Base-by-base conservation (phyloP, 2,113 vertebrate species). In the Synodontis membranacea region DNA sequence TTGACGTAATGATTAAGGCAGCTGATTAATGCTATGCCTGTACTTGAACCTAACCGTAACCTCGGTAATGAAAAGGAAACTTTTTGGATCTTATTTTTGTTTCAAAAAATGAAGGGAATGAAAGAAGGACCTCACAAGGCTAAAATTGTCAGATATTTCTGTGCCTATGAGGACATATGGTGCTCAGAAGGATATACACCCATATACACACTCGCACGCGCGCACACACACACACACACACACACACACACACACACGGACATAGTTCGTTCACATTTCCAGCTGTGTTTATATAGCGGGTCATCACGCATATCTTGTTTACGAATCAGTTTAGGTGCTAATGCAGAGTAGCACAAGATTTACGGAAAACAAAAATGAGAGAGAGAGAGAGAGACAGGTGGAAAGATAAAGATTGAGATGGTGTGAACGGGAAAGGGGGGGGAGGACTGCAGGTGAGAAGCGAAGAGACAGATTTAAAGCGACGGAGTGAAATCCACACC, bases 391-490 rank as follows among this genome's bases (percentile, higher is more conserved):
- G 11, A 31, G 42, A 64, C 7, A 44, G 58, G n/a, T 19, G 34
- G 64, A 58, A 17, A 74, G 62, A 50, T 12, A 44, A 48, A 7
- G 28, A 34, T 31, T 0, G 23, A 50, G 81, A 66, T 34, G 11
- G 44, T 83, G 82, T 48, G 46, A 70, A 83, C 3, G 28, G 31
- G n/a, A 48, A 56, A 84, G 70, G 46, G 72, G 70, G 46, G 72
- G 75, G 42, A 79, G 12, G 84, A 50, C 74, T 85, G 74, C 56
- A 79, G 84, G 74, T 85, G 84, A 85, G 84, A 79, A 85, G 10
- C 10, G 72, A 62, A 64, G 9, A 78, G 42, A 34, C 70, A 23
- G 72, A 85, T 64, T 79, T 50, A 23, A 60, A 78, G 84, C 9
- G 9, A 83, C 10, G 0, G 84, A 66, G 75, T 37, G 84, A 80